Conservation (phyloP, 2,113 vertebrate species). For the Orthonyx spaldingii region DNA sequence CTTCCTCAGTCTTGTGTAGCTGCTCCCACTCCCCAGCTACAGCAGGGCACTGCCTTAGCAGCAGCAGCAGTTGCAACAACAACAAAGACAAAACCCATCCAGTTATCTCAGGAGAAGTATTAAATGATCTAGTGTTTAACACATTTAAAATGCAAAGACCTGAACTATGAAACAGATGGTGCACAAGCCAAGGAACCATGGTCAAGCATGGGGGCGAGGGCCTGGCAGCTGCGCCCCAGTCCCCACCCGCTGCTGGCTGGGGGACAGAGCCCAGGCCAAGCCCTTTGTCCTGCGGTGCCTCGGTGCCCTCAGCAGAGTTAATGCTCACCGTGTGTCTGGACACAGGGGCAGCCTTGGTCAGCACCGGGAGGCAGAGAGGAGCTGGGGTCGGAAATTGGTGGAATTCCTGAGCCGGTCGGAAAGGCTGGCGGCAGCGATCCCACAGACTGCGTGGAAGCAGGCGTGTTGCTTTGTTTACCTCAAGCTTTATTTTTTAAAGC, state of each 20-base stretch:
- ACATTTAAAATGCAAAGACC: not conserved
- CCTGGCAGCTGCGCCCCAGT: rapidly evolving
- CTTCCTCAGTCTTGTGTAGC: not conserved
- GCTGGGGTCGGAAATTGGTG: conserved; percentile 40
- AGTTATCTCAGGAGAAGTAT: not conserved
- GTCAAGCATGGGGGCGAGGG: no score
- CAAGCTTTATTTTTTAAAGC: conserved; percentile 36
- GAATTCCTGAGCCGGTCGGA: conserved; percentile 9
- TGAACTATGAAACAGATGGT: not conserved
- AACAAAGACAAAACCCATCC: not conserved
- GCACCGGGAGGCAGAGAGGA: not conserved
- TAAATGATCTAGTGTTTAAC: not conserved
- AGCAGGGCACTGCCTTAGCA: not conserved
- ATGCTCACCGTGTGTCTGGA: rapidly evolving
- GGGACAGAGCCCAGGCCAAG: not conserved
- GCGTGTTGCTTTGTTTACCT: conserved; percentile 36
- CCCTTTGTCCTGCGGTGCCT: not conserved
- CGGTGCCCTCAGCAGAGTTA: not conserved
- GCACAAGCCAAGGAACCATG: not conserved
- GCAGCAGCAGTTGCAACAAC: not conserved
- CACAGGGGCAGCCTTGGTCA: not conserved
- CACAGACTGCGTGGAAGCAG: conserved; percentile 23
- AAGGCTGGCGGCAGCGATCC: not conserved
- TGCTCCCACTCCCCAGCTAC: not conserved
- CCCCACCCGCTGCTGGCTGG: rapidly evolving